These are phyloP conservation scores for Mormyrus proboscirostris DNA, from an alignment of 2,797 vertebrate genomes.

Conservation along the genomic window DNA sequence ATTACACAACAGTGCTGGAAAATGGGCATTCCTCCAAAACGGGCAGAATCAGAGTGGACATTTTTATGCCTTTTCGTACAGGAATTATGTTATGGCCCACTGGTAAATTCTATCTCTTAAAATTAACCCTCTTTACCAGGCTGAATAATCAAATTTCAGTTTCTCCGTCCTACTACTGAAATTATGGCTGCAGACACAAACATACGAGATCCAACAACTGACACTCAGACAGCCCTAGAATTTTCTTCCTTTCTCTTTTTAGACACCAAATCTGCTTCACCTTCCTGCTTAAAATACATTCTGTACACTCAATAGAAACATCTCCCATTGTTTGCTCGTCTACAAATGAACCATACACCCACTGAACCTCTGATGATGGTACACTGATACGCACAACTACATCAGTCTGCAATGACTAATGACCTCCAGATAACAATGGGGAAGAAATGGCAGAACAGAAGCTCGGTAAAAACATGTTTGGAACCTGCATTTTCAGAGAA, in stretches of 20 bases:
- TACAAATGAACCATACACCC: neutral
- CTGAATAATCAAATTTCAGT: neutral
- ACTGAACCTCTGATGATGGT: neutral
- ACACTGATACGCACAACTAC: neutral
- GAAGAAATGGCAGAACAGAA: neutral
- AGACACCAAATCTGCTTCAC: neutral
- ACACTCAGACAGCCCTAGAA: neutral
- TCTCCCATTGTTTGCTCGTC: neutral
- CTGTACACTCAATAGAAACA: neutral
- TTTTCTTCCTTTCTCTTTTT: neutral
- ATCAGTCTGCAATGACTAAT: neutral
- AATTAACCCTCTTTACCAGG: neutral
- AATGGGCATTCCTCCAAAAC: conserved; percentile 29
- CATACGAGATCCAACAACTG: neutral
- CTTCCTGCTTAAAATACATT: neutral
- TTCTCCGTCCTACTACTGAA: neutral
- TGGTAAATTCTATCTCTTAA: neutral
- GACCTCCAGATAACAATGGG: neutral
- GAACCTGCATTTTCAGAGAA: neutral
- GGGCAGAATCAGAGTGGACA: neutral
- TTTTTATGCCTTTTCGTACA: neutral
- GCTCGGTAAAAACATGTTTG: neutral
- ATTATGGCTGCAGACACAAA: neutral
- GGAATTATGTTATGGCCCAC: neutral
- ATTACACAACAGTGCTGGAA: conserved; percentile 16